Percentiles rank a stretch among this genome's conserved stretches.
These are phyloP conservation scores for Panonychus citri DNA, from an alignment of 1,140 invertebrate species.

Conservation along the genomic window DNA sequence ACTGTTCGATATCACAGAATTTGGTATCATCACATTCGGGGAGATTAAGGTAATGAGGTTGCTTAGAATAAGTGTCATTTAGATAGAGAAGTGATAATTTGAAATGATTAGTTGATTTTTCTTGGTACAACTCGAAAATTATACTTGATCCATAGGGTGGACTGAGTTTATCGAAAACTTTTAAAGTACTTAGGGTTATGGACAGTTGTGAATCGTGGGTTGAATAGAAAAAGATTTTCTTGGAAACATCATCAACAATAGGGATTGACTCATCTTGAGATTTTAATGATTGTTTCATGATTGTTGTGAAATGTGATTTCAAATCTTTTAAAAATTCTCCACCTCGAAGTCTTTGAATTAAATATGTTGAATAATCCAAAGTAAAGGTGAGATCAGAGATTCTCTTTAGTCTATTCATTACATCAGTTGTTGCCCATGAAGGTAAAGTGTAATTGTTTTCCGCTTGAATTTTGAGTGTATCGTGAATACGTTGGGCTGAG, in stretches of 20 bases:
- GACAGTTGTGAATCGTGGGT: slow-evolving; percentile 9
- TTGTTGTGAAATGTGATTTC: background rate
- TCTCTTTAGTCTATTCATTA: background rate
- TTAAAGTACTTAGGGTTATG: slow-evolving; percentile 7
- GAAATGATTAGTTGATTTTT: background rate
- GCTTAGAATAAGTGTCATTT: background rate
- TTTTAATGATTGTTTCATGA: background rate
- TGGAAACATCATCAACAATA: background rate
- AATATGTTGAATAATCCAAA: slow-evolving; percentile 1
- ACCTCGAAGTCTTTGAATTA: slow-evolving; percentile 6
- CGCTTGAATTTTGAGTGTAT: slow-evolving; percentile 6
- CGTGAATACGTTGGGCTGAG: slow-evolving; percentile 3
- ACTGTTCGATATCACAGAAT: background rate
- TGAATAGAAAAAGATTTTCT: slow-evolving; percentile 34
- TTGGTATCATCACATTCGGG: background rate
- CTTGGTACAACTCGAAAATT: background rate
- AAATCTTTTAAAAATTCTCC: background rate
- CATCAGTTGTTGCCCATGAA: background rate
- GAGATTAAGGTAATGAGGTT: no score
- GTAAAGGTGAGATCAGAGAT: slow-evolving; percentile 5
- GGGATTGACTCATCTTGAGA: background rate
- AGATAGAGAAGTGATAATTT: background rate
- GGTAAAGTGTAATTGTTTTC: slow-evolving; percentile 3
- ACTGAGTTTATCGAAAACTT: background rate
- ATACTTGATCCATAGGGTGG: background rate